A percentile compares a stretch with the other conserved stretches of the same genome.
phyloP scores from a whole-genome alignment of 2,797 vertebrate species.

The Dallia pectoralis region DNA sequence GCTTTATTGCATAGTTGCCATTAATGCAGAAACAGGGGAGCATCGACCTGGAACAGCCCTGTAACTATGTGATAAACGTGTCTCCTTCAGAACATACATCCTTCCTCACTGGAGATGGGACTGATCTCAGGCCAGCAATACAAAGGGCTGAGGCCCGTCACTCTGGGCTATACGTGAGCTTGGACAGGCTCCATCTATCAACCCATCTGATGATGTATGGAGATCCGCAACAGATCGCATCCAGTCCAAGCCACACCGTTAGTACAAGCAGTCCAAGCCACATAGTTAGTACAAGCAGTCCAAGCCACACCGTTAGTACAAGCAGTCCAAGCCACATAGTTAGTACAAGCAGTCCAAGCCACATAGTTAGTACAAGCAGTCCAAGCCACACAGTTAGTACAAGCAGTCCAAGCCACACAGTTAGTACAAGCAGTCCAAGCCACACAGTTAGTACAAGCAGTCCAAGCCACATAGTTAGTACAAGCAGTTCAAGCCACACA shows the following conservation, averaged over 20 bases:
- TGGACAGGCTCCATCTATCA: background rate
- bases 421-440: no score
- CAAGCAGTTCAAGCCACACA: no score
- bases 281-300: no score
- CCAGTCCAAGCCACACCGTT: background rate
- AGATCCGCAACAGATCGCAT: background rate
- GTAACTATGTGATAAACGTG: constrained; percentile 8
- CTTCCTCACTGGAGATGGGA: background rate
- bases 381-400: no score
- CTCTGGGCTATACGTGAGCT: background rate
- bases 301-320: no score
- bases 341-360: no score
- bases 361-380: no score
- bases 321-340: no score
- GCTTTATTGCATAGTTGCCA: background rate
- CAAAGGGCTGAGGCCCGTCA: background rate
- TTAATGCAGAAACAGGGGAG: background rate
- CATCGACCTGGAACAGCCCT: background rate
- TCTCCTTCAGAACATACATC: constrained; percentile 9
- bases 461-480: no score
- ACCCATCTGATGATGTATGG: background rate
- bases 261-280: no score
- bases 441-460: no score
- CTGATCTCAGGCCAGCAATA: background rate
- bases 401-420: no score